Percentiles rank a stretch among this genome's conserved stretches.
Evolutionary conservation across 2,797 vertebrate species (phyloP).

Genomic region (Onychomys leucogaster): DNA sequence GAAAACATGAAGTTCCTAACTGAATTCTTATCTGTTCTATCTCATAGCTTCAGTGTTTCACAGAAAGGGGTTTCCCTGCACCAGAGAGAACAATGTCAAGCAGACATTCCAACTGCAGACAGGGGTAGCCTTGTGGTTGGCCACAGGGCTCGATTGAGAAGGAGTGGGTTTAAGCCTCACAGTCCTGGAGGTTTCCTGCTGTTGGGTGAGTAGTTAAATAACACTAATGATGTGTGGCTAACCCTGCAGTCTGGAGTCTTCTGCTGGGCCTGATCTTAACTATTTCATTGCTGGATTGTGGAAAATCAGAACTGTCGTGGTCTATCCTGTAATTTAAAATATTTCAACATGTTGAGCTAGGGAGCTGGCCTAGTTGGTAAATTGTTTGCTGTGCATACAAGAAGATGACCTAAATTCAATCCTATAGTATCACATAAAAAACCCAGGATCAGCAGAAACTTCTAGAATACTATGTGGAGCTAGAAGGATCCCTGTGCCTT

Average conservation of each 20-base stretch:
- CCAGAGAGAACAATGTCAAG: constrained; percentile 45
- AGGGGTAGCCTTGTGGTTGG: not conserved
- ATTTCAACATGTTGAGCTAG: not conserved
- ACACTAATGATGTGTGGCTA: not conserved
- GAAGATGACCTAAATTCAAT: not conserved
- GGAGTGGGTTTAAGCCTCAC: not conserved
- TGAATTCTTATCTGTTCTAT: constrained; percentile 69
- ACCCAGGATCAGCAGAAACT: not conserved
- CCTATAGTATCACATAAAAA: not conserved
- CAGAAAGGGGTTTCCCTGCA: constrained; percentile 67
- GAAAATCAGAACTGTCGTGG: not conserved
- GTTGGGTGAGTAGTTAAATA: not conserved
- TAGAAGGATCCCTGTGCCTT: not conserved
- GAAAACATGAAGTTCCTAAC: constrained; percentile 76
- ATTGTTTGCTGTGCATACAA: not conserved
- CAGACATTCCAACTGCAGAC: not conserved
- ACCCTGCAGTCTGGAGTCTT: too few species aligned
- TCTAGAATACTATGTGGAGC: too few species aligned
- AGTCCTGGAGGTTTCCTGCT: not conserved
- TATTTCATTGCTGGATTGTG: not conserved
- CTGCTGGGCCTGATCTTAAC: not conserved
- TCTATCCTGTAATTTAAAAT: not conserved
- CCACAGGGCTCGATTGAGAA: not conserved
- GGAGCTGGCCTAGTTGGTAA: not conserved
- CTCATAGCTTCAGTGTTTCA: constrained; percentile 26